These are phyloP conservation scores for Cosmopolites sordidus DNA, from an alignment of 2,888 invertebrate species.

Conservation along the genomic window DNA sequence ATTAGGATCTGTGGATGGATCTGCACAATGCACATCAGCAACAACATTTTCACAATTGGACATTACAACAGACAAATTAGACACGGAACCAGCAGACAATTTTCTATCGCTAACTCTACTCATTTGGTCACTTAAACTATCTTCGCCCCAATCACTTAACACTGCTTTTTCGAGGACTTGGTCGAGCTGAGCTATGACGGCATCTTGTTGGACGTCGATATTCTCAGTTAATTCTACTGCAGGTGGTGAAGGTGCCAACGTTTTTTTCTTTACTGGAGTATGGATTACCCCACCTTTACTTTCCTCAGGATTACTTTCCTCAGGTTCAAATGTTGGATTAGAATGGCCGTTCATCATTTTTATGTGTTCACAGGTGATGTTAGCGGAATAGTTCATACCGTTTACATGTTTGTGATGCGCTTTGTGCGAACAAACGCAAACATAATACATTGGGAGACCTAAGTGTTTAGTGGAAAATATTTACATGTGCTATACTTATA, in stretches of 20 bases:
- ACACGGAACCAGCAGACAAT: conserved; percentile 35
- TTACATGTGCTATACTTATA: not conserved
- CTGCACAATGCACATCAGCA: conserved; percentile 57
- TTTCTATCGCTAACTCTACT: conserved; percentile 30
- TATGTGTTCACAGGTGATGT: conserved; percentile 19
- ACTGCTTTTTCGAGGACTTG: conserved; percentile 32
- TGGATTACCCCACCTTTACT: not conserved
- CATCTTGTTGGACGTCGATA: conserved; percentile 28
- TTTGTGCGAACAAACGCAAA: conserved; percentile 27
- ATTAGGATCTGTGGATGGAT: conserved; percentile 35
- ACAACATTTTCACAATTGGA: conserved; percentile 52
- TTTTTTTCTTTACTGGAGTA: conserved; percentile 23
- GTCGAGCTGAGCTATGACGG: conserved; percentile 30
- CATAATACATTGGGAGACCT: conserved; percentile 44
- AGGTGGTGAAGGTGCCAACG: conserved; percentile 23
- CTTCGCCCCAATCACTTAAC: conserved; percentile 23
- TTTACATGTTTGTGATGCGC: conserved; percentile 7
- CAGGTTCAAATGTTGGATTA: conserved; percentile 24
- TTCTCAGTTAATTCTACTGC: conserved; percentile 22
- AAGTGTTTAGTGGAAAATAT: conserved; percentile 13
- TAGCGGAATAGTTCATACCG: conserved; percentile 14
- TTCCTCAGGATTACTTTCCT: conserved; percentile 13
- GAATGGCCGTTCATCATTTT: conserved; percentile 20
- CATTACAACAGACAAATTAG: conserved; percentile 31
- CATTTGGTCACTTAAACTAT: conserved; percentile 13